Evolutionary conservation across 2,113 vertebrate species (phyloP).

Genomic region (Cnemophilus loriae): DNA sequence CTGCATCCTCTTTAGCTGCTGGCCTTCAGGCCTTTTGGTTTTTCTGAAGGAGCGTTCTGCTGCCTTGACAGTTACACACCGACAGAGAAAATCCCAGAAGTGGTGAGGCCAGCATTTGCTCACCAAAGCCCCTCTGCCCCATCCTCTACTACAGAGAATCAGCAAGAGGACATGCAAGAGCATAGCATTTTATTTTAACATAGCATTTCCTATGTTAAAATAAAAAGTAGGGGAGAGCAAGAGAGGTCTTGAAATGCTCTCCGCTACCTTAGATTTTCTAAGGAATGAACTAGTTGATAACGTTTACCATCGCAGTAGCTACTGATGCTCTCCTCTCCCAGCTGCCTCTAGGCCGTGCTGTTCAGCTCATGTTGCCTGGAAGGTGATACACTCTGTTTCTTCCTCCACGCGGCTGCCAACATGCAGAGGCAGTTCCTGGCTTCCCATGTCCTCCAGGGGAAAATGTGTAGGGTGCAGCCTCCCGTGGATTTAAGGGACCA

Average conservation of each 20-base stretch:
- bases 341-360: background rate
- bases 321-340: background rate
- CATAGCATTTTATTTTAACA: too few relatives aligned
- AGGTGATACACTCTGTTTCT: background rate
- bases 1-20: background rate
- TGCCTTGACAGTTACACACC: background rate
- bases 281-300: background rate
- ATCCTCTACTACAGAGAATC: background rate
- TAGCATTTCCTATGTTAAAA: background rate
- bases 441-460: background rate
- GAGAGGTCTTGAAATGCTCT: background rate
- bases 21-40: background rate
- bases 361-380: background rate
- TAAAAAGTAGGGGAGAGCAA: background rate
- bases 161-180: background rate
- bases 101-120: background rate
- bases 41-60: background rate
- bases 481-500: background rate
- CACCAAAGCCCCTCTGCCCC: background rate
- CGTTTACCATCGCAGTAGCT: background rate
- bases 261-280: background rate
- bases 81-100: background rate
- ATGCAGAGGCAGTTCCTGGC: background rate
- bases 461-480: accelerated
- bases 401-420: background rate